phyloP scores from a whole-genome alignment of 1,140 invertebrate species.

The Belonocnema kinseyi region DNA sequence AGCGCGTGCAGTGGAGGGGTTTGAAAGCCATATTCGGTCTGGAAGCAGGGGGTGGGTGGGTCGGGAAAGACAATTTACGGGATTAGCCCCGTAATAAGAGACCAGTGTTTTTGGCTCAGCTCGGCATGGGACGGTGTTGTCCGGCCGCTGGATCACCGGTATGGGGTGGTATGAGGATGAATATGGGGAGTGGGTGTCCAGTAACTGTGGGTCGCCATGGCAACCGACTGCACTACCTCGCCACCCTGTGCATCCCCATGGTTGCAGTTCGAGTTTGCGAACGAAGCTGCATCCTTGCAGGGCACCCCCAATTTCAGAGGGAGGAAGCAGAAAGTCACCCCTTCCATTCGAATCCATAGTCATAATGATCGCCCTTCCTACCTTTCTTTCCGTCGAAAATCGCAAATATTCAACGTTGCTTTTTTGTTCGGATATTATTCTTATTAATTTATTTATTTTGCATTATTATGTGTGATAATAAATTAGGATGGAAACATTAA shows the following conservation, averaged over 20 bases:
- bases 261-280: constrained; percentile 71
- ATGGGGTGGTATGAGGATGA: constrained; percentile 57
- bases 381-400: constrained; percentile 37
- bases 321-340: constrained; percentile 57
- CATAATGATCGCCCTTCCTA: constrained; percentile 60
- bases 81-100: constrained; percentile 74
- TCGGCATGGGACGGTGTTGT: constrained; percentile 69
- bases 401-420: background rate
- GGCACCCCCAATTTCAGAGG: constrained; percentile 57
- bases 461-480: too few relatives aligned
- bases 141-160: constrained; percentile 65
- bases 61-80: constrained; percentile 70
- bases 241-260: constrained; percentile 65
- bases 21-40: constrained; percentile 4
- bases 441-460: too few relatives aligned
- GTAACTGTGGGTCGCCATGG: constrained; percentile 74
- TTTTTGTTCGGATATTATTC: background rate
- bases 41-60: background rate
- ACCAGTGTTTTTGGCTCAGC: constrained; percentile 73
- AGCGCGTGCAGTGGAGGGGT: background rate
- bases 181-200: constrained; percentile 70
- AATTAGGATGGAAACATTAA: too few relatives aligned
- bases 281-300: constrained; percentile 64
- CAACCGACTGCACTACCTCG: constrained; percentile 74
- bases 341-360: constrained; percentile 61